Base-by-base conservation (phyloP, 2,113 vertebrate genomes). In the Triplophysa tibetana region DNA sequence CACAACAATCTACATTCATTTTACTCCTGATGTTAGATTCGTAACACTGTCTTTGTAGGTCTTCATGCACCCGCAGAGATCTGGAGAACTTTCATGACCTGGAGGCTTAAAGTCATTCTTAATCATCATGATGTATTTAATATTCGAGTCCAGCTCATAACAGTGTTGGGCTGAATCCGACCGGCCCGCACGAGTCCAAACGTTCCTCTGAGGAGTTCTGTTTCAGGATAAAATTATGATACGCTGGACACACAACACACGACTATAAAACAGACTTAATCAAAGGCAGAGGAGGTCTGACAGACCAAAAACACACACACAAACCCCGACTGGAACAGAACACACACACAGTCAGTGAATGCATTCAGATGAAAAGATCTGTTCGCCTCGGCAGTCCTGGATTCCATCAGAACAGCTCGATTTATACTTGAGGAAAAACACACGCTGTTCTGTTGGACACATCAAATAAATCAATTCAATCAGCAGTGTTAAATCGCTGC, bases 391-490 rank as follows among this genome's bases (percentile, higher is more conserved):
- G 48, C 84, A 83, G 87, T 85, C 77, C 82, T 88, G 88, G 83
- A 90, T 89, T 86, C 84, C 76, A 80, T 73, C 45, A 83, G 74
- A 85, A 81, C 82, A 72, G 76, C 85, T 82, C 58, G 33, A 43
- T 52, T 66, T 66, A 72, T 60, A 23, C 7, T 38, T 0, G 14
- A 13, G 3, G 52, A 45, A 68, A 81, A 81, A 78, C 68, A n/a
- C 81, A 45, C 43, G 11, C 62, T 21, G 63, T 70, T 68, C n/a
- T 78, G 63, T 68, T 79, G 29, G 21, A 62, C 12, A 75, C n/a
- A 64, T 61, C 50, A 79, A 38, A 75, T 23, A 58, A 60, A 65
- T 65, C 6, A 54, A 13, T 68, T 45, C 2, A 21, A 70, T 56
- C 50, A 38, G 50, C 0, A 26, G 24, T 33, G 50, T 56, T n/a